These are phyloP conservation scores for Platycnemis pennipes DNA, from an alignment of 2,888 invertebrate species.

Conservation along the genomic window DNA sequence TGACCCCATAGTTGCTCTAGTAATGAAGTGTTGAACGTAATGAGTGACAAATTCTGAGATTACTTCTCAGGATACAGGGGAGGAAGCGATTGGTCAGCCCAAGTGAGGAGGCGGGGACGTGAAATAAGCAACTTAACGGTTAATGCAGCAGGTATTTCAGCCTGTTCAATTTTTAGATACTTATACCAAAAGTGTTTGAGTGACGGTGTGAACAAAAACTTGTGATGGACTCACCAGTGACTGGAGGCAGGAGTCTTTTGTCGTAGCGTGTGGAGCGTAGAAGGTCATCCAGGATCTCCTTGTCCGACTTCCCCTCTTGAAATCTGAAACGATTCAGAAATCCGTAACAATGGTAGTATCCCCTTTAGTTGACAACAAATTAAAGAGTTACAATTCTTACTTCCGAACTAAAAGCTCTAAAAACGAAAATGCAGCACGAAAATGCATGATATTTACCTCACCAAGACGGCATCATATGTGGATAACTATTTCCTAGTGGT, in stretches of 20 bases:
- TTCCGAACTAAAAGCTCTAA: too few relatives aligned
- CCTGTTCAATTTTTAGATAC: neutral
- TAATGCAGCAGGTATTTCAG: neutral
- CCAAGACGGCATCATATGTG: too few relatives aligned
- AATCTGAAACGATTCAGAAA: constrained; percentile 83
- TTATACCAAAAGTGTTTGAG: neutral
- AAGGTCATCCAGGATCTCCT: constrained; percentile 95
- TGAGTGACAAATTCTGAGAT: neutral
- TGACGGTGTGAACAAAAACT: neutral
- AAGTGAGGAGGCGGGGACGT: neutral
- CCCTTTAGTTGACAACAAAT: too few relatives aligned
- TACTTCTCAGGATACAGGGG: neutral
- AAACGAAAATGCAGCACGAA: too few relatives aligned
- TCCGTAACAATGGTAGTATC: too few relatives aligned
- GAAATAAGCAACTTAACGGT: neutral
- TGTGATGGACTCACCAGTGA: constrained; percentile 84
- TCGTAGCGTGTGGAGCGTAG: constrained; percentile 94
- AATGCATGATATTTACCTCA: too few relatives aligned
- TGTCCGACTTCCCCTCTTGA: constrained; percentile 95
- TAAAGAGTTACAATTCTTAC: too few relatives aligned
- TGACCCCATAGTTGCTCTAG: neutral
- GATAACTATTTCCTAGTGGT: too few relatives aligned
- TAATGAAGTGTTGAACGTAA: neutral
- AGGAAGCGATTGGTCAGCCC: neutral
- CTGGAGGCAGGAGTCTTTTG: constrained; percentile 94